phyloP scores from a whole-genome alignment of 30 jellyfish, hydroid and myxozoan species.

The Chironex yamaguchii region DNA sequence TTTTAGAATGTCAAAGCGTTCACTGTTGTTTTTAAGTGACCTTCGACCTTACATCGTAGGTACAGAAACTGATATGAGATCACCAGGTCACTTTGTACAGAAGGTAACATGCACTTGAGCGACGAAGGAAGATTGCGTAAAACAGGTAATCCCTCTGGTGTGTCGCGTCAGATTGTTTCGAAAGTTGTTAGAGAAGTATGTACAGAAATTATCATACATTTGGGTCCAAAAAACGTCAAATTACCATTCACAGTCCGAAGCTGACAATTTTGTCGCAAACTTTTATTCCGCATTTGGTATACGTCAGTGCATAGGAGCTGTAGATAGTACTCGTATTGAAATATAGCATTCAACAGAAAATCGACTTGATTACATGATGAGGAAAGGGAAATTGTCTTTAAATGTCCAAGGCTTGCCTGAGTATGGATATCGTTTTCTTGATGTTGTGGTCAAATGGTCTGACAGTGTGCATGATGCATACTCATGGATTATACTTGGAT shows the following conservation, averaged over 20 bases:
- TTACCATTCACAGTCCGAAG: conserved; percentile 34
- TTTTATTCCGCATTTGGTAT: conserved; percentile 17
- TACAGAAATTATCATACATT: neutral
- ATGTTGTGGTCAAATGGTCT: conserved; percentile 28
- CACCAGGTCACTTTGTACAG: neutral
- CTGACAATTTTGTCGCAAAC: conserved; percentile 1
- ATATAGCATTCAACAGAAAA: conserved; percentile 9
- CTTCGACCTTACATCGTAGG: conserved; percentile 3
- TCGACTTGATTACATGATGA: conserved; percentile 1
- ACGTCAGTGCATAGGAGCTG: conserved; percentile 26
- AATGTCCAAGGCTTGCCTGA: conserved; percentile 13
- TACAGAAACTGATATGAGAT: neutral
- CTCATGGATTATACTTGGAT: too few relatives aligned
- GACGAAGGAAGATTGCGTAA: conserved; percentile 15
- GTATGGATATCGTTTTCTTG: too few relatives aligned
- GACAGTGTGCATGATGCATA: conserved; percentile 45
- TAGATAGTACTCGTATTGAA: conserved; percentile 3
- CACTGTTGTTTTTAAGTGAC: too few relatives aligned
- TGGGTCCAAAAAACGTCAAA: conserved; percentile 3
- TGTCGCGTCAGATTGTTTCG: conserved; percentile 1
- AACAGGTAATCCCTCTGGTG: conserved; percentile 27
- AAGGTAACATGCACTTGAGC: conserved; percentile 17
- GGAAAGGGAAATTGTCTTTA: neutral
- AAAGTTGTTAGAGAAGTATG: conserved; percentile 7
- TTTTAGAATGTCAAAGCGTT: too few relatives aligned